phyloP scores from a whole-genome alignment of 2,113 vertebrate species.

The Cavia porcellus region DNA sequence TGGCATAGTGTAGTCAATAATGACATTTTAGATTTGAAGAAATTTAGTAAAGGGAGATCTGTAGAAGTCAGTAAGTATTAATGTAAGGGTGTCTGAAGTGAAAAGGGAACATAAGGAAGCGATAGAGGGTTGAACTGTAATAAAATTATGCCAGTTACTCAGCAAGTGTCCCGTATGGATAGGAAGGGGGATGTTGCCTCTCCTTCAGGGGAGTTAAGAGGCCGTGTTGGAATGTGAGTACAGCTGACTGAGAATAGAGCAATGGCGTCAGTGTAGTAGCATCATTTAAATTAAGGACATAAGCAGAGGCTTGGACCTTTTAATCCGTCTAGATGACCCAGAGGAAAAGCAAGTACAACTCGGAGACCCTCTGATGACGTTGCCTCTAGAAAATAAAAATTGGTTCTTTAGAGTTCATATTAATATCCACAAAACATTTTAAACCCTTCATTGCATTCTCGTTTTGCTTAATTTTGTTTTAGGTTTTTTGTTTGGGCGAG shows the following conservation, averaged over 20 bases:
- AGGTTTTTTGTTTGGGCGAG: not conserved
- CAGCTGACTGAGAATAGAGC: not conserved
- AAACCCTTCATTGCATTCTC: not conserved
- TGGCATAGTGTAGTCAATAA: not conserved
- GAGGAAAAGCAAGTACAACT: not conserved
- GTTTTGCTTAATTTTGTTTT: not conserved
- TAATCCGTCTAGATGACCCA: not conserved
- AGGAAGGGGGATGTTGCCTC: not conserved
- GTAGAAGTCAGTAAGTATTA: not conserved
- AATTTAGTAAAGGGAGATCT: not conserved
- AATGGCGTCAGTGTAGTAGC: not conserved
- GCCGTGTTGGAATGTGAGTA: not conserved
- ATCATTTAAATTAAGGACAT: not conserved
- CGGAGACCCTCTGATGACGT: not conserved
- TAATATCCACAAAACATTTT: not conserved
- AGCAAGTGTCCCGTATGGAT: not conserved
- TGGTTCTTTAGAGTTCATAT: not conserved
- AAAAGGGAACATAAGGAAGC: not conserved
- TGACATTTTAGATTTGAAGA: slow-evolving; percentile 25
- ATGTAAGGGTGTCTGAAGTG: not conserved
- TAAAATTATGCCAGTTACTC: not conserved
- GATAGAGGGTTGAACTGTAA: not conserved
- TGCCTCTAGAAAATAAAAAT: not conserved
- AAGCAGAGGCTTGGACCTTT: not conserved
- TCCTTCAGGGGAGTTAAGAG: not conserved